Evolutionary conservation across 1,140 invertebrate species (phyloP).

Genomic region (Agrypnia vestita): DNA sequence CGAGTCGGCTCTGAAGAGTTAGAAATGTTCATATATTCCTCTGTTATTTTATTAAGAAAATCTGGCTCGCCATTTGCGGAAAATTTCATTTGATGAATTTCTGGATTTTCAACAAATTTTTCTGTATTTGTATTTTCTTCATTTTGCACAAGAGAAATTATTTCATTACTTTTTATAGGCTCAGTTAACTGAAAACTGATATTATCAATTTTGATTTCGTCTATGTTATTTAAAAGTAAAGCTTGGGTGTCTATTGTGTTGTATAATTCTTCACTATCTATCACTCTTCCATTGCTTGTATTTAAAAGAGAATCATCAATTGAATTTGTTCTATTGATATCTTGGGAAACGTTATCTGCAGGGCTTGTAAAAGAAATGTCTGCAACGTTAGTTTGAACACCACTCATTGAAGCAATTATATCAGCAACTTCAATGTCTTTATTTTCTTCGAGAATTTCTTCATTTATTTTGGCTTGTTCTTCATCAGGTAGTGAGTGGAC

Average conservation of each 20-base stretch:
- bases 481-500: constrained; percentile 26
- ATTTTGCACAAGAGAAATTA: not conserved
- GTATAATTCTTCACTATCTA: not conserved
- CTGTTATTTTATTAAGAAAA: constrained; percentile 9
- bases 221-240: not conserved
- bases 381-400: not conserved
- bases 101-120: not conserved
- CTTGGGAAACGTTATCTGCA: not conserved
- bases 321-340: not conserved
- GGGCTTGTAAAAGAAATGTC: not conserved
- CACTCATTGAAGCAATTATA: constrained; percentile 2
- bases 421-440: not conserved
- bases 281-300: not conserved
- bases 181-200: too few species aligned
- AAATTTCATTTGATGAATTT: not conserved
- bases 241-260: not conserved
- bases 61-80: not conserved
- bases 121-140: not conserved
- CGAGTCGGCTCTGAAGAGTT: not conserved
- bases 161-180: not conserved
- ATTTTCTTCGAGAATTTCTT: constrained; percentile 15
- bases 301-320: not conserved
- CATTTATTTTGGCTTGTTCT: constrained; percentile 16
- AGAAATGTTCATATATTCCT: not conserved
- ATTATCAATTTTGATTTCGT: too few species aligned